These are phyloP conservation scores for Enteromius trimaculatus DNA, from an alignment of 2,797 vertebrate species.

Conservation along the genomic window DNA sequence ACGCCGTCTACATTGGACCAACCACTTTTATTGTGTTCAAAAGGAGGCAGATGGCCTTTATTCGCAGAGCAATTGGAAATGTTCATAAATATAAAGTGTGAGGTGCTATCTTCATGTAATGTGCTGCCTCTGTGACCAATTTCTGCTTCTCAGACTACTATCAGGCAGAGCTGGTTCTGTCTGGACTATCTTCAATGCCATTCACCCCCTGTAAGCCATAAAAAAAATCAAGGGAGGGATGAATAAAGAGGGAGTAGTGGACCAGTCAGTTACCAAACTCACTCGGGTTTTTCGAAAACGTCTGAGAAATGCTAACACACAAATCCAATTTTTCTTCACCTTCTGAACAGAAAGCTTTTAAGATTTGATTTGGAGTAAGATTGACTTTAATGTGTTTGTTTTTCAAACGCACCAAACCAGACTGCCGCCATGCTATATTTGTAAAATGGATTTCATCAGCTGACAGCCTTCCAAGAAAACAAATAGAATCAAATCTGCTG, in stretches of 20 bases:
- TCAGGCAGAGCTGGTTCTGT: conserved; percentile 4
- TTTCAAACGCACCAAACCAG: conserved; percentile 16
- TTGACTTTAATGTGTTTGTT: conserved; percentile 34
- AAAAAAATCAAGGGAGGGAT: conserved; percentile 10
- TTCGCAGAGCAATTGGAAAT: conserved; percentile 22
- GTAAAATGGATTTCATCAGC: conserved; percentile 50
- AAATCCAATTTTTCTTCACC: conserved; percentile 31
- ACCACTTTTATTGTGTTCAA: conserved; percentile 23
- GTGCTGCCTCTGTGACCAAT: not conserved
- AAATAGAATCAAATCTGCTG: conserved; percentile 56
- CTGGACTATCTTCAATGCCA: conserved; percentile 2
- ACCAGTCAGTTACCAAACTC: conserved; percentile 12
- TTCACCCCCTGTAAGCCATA: not conserved
- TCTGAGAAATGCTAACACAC: conserved; percentile 9
- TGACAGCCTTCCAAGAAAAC: conserved; percentile 54
- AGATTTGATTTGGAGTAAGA: conserved; percentile 31
- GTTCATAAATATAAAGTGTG: conserved; percentile 30
- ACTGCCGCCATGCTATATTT: conserved; percentile 50
- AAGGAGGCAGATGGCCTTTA: not conserved
- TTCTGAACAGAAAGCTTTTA: conserved; percentile 23
- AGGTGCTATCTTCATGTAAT: conserved; percentile 14
- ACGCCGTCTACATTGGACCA: not conserved
- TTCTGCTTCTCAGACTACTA: not conserved
- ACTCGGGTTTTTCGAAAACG: not conserved
- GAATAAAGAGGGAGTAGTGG: conserved; percentile 8